These are phyloP conservation scores for Holacanthus passer DNA, from an alignment of 2,113 vertebrate species.

Conservation along the genomic window DNA sequence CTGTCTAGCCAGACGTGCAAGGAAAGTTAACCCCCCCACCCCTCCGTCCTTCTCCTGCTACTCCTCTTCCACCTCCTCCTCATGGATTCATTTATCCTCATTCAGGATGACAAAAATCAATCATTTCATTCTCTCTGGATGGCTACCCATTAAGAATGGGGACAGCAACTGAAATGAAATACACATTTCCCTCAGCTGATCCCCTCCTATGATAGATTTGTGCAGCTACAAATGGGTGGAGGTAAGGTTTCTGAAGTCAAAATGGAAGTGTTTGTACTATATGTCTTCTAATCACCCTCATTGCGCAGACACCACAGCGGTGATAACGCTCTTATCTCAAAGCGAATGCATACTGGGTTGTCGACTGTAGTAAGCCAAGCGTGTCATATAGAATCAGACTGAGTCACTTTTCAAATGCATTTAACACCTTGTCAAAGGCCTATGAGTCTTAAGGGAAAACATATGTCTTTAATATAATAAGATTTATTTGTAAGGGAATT, in stretches of 20 bases:
- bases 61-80: slow-evolving; percentile 76
- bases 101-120: slow-evolving; percentile 86
- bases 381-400: slow-evolving; percentile 72
- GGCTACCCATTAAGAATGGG: slow-evolving; percentile 82
- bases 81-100: slow-evolving; percentile 82
- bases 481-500: slow-evolving; percentile 38
- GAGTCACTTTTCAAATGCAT: slow-evolving; percentile 66
- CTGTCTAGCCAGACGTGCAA: slow-evolving; percentile 68
- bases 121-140: slow-evolving; percentile 86
- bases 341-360: slow-evolving; percentile 71
- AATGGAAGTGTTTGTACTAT: slow-evolving; percentile 81
- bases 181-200: slow-evolving; percentile 83
- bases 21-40: slow-evolving; percentile 65
- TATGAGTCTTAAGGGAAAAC: slow-evolving; percentile 12
- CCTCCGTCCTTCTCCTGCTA: slow-evolving; percentile 47
- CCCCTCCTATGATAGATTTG: slow-evolving; percentile 81
- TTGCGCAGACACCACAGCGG: slow-evolving; percentile 76
- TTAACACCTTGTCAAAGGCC: slow-evolving; percentile 71
- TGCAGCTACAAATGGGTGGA: slow-evolving; percentile 74
- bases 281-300: slow-evolving; percentile 84
- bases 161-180: slow-evolving; percentile 83
- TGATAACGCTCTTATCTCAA: slow-evolving; percentile 79
- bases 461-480: slow-evolving; percentile 52
- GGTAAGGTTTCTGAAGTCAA: slow-evolving; percentile 75
- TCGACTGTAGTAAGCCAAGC: slow-evolving; percentile 71